phyloP scores from a whole-genome alignment of 2,888 invertebrate genomes.

The Lasioglossum villosulum region DNA sequence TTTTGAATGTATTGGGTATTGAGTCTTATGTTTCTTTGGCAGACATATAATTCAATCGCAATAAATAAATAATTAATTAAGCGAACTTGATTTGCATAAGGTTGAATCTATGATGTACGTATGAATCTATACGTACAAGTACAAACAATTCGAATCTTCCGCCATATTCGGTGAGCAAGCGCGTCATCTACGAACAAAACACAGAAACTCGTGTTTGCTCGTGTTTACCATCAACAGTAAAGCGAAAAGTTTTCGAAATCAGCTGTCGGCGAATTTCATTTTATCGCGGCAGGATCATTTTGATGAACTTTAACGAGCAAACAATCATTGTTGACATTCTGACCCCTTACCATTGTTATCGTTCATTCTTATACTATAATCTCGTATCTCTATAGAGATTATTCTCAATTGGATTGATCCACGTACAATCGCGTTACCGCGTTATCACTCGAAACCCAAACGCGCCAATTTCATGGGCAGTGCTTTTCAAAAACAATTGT shows the following conservation, averaged over 20 bases:
- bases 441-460: background rate
- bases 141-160: background rate
- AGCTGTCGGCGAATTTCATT: background rate
- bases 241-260: background rate
- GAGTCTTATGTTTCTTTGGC: no score
- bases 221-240: conserved; percentile 3
- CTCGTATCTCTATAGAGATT: no score
- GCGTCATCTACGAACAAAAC: conserved; percentile 12
- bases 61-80: no score
- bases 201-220: background rate
- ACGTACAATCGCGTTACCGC: background rate
- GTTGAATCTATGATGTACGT: no score
- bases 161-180: background rate
- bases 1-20: no score
- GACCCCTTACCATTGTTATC: background rate
- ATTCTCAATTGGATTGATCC: background rate
- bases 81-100: no score
- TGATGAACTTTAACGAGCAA: background rate
- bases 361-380: no score
- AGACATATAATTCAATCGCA: no score
- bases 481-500: background rate
- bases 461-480: background rate
- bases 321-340: background rate
- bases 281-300: background rate
- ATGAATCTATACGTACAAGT: background rate